A percentile compares a stretch with the other conserved stretches of the same genome.
Conservation (phyloP, 2,888 invertebrate species). For the Nephrocerus scutellatus region DNA sequence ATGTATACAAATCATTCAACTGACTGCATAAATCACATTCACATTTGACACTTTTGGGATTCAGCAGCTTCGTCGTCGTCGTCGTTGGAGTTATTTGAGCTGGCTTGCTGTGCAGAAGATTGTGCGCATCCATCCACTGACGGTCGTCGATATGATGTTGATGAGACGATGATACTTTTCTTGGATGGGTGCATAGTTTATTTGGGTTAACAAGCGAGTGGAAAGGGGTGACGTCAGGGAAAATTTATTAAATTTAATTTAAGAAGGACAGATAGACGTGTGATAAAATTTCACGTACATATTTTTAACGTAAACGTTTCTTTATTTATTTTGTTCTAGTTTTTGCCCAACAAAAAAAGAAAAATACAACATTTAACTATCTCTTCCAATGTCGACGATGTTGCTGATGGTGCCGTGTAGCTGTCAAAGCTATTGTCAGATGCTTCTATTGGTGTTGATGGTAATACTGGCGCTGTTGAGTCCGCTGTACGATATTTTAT, state of each 20-base stretch:
- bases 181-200: not conserved
- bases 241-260: slow-evolving; percentile 28
- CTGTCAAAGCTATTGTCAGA: slow-evolving; percentile 29
- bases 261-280: slow-evolving; percentile 33
- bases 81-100: no score
- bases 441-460: no score
- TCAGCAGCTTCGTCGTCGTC: no score
- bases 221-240: slow-evolving; percentile 22
- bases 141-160: no score
- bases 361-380: slow-evolving; percentile 1
- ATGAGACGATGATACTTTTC: no score
- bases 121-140: no score
- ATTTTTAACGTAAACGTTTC: no score
- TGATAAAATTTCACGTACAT: slow-evolving; percentile 18
- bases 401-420: slow-evolving; percentile 39
- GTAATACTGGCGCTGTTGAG: slow-evolving; percentile 7
- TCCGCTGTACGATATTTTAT: not conserved
- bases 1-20: slow-evolving; percentile 44
- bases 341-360: slow-evolving; percentile 7
- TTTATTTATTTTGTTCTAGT: no score
- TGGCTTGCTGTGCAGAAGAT: no score
- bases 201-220: slow-evolving; percentile 1
- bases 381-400: slow-evolving; percentile 40
- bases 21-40: slow-evolving; percentile 43
- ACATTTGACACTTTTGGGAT: slow-evolving; percentile 44